Evolutionary conservation across 2,797 vertebrate species (phyloP).

Genomic region (Mastacembelus armatus): DNA sequence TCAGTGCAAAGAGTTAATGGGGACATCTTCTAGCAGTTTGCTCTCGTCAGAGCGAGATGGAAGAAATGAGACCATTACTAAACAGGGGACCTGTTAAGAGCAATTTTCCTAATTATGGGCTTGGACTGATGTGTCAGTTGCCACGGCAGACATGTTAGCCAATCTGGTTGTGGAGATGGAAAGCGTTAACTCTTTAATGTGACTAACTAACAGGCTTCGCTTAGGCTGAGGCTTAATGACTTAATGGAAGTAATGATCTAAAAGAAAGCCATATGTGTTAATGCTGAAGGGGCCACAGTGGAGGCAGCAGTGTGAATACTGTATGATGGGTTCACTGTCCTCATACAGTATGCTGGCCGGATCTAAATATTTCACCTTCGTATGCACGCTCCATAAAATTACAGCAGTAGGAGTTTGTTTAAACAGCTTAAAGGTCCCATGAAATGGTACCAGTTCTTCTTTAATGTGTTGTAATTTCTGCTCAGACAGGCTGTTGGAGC

Average conservation of each 20-base stretch:
- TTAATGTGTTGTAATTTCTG: not conserved
- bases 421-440: not conserved
- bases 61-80: constrained; percentile 90
- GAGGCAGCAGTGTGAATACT: constrained; percentile 22
- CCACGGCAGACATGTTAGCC: constrained; percentile 82
- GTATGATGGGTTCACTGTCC: constrained; percentile 36
- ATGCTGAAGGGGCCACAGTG: constrained; percentile 53
- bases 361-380: constrained; percentile 1
- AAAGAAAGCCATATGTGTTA: constrained; percentile 79
- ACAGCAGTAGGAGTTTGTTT: not conserved
- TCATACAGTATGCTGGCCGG: not conserved
- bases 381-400: not conserved
- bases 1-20: constrained; percentile 87
- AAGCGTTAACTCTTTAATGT: constrained; percentile 82
- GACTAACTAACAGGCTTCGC: constrained; percentile 73
- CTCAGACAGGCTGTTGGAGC: not conserved
- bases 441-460: not conserved
- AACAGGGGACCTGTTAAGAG: constrained; percentile 85
- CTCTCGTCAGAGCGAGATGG: constrained; percentile 84
- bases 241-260: constrained; percentile 82
- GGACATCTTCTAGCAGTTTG: constrained; percentile 92
- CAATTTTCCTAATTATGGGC: constrained; percentile 92
- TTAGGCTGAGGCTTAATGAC: constrained; percentile 76
- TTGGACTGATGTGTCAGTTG: constrained; percentile 85
- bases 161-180: constrained; percentile 70